phyloP scores from a whole-genome alignment of 2,113 vertebrate species.

The Promerops cafer region DNA sequence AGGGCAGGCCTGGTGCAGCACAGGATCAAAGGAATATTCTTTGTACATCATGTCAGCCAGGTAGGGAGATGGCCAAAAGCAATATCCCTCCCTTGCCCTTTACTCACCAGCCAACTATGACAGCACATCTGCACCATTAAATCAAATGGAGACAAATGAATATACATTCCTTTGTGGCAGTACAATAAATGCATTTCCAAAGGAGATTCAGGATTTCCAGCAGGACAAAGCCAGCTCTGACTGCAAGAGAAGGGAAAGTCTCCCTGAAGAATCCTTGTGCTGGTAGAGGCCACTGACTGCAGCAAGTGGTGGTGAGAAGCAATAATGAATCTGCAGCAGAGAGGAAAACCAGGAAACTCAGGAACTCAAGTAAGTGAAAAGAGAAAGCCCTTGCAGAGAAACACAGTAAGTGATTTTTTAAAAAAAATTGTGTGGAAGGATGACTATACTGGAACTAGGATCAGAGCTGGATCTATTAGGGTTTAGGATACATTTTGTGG shows the following conservation, averaged over 20 bases:
- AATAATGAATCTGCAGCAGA: background rate
- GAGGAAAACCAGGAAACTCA: too few species aligned
- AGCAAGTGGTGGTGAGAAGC: background rate
- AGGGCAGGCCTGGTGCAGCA: background rate
- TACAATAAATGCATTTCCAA: background rate
- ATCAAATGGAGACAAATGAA: background rate
- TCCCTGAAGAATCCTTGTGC: background rate
- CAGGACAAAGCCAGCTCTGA: background rate
- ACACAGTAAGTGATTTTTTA: background rate
- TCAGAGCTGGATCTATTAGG: background rate
- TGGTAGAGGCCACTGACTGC: background rate
- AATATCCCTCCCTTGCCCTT: background rate
- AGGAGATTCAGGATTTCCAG: background rate
- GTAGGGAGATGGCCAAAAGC: background rate
- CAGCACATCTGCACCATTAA: background rate
- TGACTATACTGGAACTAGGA: background rate
- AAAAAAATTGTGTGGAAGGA: background rate
- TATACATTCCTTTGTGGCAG: background rate
- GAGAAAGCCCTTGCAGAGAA: background rate
- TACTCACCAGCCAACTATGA: background rate
- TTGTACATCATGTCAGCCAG: background rate
- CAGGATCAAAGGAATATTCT: background rate
- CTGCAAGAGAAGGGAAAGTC: background rate
- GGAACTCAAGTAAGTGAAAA: background rate
- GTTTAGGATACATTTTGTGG: background rate